Evolutionary conservation across 35 echinoderm and acorn worm species (phyloP).

Genomic region (Apostichopus japonicus): DNA sequence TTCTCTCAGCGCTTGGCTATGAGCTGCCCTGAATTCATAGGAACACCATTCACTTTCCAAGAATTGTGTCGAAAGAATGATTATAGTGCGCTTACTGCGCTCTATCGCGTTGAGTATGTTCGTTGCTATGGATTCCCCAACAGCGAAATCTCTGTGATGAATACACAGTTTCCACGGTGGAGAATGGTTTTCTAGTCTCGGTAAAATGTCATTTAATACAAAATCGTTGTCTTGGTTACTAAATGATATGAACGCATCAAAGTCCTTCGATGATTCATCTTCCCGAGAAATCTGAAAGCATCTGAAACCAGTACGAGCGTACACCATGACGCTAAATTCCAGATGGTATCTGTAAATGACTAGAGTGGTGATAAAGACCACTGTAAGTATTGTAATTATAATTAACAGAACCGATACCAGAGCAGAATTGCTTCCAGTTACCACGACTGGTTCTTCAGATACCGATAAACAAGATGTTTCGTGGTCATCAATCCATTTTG

Average conservation of each 20-base stretch:
- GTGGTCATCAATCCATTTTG: constrained; percentile 34
- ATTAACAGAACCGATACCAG: neutral
- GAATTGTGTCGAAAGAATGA: constrained; percentile 59
- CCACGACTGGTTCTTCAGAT: neutral
- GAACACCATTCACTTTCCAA: constrained; percentile 78
- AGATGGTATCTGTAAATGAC: constrained; percentile 8
- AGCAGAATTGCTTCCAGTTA: neutral
- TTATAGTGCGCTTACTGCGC: constrained; percentile 50
- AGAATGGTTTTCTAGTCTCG: constrained; percentile 49
- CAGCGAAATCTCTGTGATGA: constrained; percentile 75
- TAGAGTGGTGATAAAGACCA: neutral
- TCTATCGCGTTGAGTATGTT: constrained; percentile 72
- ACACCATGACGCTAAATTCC: constrained; percentile 52
- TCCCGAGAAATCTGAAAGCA: constrained; percentile 1
- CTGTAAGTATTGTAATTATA: neutral
- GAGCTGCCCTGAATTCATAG: constrained; percentile 69
- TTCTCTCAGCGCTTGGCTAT: constrained; percentile 57
- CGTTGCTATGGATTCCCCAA: constrained; percentile 64
- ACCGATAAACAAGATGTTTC: constrained; percentile 31
- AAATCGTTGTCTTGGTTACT: constrained; percentile 61
- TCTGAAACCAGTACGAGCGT: constrained; percentile 30
- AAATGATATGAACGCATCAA: constrained; percentile 77
- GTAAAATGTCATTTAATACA: constrained; percentile 62
- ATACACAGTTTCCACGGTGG: constrained; percentile 66
- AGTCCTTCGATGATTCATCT: constrained; percentile 6